Evolutionary conservation across 2,113 vertebrate genomes (phyloP), one percentile per base, ranked within the genome.

Genomic region (Mirza zaza): DNA sequence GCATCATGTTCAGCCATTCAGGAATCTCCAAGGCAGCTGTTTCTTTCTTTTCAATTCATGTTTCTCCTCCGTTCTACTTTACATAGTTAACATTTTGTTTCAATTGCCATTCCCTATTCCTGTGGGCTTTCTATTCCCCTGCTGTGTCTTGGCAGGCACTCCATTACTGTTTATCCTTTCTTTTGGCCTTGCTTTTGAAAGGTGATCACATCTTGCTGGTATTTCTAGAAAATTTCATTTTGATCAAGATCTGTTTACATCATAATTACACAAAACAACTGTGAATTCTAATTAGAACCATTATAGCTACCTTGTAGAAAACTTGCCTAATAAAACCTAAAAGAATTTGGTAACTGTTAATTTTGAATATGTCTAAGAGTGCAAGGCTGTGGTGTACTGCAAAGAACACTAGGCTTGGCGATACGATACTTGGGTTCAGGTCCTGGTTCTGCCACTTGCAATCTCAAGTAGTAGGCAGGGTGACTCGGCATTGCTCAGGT

Each of bases 1-100:
- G 23, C 6, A 13, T 94, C 55, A 77, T 0, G 2, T 92, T 75
- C 25, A 61, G 52, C 27, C 48, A 89, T 79, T 25, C 42, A 48
- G n/a, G 32, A 85, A n/a, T 73, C 91, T 71, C 77, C 29, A 39
- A 25, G 55, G 34, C 18, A 71, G 34, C 79, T 42, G 55, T 34
- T 70, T 71, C 67, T 88, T 91, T 76, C 32, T 71, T 91, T 93
- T 87, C 1, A n/a, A 75, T 83, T 87, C 73, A 6, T 10, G 27
- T 81, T 83, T 90, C 21, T 83, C 36, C 71, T 65, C 14, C 13
- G 1, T 82, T 61, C 79, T 95, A 42, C 71, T 81, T 84, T 65
- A n/a, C 59, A 77, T 93, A 83, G 52, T 85, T 80, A 81, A 85
- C 89, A 91, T 93, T 95, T 89, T 79, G 63, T 68, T 94, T 92